phyloP scores from a whole-genome alignment of 1,140 invertebrate genomes.

The Drosophila equinoxialis region DNA sequence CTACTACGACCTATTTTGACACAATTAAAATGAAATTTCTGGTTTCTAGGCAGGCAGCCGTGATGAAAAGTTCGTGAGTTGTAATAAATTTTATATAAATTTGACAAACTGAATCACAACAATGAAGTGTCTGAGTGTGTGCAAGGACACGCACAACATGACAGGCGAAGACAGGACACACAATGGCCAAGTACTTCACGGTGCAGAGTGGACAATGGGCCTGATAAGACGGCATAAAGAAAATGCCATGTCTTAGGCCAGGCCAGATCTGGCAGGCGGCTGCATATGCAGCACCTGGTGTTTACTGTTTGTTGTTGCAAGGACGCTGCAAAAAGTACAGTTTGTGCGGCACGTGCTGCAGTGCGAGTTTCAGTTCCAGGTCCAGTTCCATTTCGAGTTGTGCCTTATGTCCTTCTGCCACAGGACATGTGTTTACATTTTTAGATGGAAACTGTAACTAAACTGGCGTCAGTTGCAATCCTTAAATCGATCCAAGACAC shows the following conservation, averaged over 20 bases:
- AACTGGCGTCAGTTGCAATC: slow-evolving; percentile 12
- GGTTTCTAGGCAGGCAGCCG: not conserved
- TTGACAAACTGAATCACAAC: slow-evolving; percentile 65
- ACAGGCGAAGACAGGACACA: slow-evolving; percentile 43
- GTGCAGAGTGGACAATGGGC: slow-evolving; percentile 3
- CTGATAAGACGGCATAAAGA: slow-evolving; percentile 38
- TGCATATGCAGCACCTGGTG: slow-evolving; percentile 18
- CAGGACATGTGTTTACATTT: slow-evolving; percentile 9
- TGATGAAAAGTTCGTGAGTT: slow-evolving; percentile 33
- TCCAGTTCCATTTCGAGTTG: not conserved
- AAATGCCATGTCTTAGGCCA: not conserved
- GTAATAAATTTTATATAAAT: slow-evolving; percentile 68
- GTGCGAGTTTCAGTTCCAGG: not conserved
- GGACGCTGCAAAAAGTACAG: slow-evolving; percentile 4
- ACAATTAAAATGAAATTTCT: slow-evolving; percentile 57
- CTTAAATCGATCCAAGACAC: slow-evolving; percentile 2
- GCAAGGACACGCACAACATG: slow-evolving; percentile 57
- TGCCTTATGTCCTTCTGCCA: slow-evolving; percentile 10
- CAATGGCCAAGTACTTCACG: slow-evolving; percentile 23
- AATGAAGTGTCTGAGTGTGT: slow-evolving; percentile 27
- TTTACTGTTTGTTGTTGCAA: slow-evolving; percentile 6
- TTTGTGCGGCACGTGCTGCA: slow-evolving; percentile 11
- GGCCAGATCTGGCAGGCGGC: not conserved
- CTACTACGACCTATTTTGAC: slow-evolving; percentile 45
- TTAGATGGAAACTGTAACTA: slow-evolving; percentile 20